Evolutionary conservation across 2,888 invertebrate genomes (phyloP).

Genomic region (Ornithoptera priamus): DNA sequence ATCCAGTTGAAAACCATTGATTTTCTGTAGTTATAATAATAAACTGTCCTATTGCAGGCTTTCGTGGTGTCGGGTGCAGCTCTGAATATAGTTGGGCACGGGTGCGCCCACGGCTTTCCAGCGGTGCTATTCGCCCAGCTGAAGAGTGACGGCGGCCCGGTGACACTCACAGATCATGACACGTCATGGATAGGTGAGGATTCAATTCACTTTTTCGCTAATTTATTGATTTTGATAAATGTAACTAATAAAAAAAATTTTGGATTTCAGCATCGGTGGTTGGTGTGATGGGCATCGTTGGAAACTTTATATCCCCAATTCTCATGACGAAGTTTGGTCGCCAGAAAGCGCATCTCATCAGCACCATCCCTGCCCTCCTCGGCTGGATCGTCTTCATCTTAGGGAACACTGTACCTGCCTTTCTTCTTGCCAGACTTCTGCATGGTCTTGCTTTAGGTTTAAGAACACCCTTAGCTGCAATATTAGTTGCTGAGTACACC

Average conservation of each 20-base stretch:
- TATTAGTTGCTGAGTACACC: slow-evolving; percentile 80
- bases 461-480: slow-evolving; percentile 74
- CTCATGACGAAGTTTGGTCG: slow-evolving; percentile 81
- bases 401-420: slow-evolving; percentile 65
- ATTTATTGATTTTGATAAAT: too few species aligned
- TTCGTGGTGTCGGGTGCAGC: slow-evolving; percentile 74
- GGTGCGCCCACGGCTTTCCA: slow-evolving; percentile 71
- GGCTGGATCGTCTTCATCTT: slow-evolving; percentile 71
- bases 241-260: not conserved
- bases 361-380: slow-evolving; percentile 71
- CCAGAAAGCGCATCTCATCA: slow-evolving; percentile 76
- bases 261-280: slow-evolving; percentile 61
- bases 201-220: too few species aligned
- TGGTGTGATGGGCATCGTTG: slow-evolving; percentile 72
- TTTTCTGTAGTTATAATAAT: not conserved
- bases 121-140: slow-evolving; percentile 72
- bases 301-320: slow-evolving; percentile 71
- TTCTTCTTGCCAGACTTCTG: slow-evolving; percentile 63
- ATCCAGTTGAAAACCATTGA: not conserved
- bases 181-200: slow-evolving; percentile 71
- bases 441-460: slow-evolving; percentile 79
- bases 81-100: slow-evolving; percentile 70
- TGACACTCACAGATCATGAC: slow-evolving; percentile 68
- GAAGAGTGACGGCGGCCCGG: slow-evolving; percentile 48
- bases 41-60: slow-evolving; percentile 47